Evolutionary conservation across 2,797 vertebrate genomes (phyloP), one percentile per base, ranked within the genome.

Genomic region (Sarcophilus harrisii): DNA sequence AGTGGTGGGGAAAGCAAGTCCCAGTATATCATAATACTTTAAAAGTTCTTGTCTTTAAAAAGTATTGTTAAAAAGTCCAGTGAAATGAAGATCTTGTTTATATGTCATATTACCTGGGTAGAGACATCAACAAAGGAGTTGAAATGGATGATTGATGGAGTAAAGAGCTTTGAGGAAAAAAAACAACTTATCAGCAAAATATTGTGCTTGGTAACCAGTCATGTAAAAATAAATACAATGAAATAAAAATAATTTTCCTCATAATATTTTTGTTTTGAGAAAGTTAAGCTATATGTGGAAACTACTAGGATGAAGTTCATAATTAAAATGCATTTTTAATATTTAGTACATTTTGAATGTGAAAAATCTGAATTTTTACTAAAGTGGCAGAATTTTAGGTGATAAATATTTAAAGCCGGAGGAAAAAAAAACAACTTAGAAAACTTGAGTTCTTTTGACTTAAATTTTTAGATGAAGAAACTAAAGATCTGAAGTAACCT

Each of bases 31-130:
- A 24, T 32, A 57, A 57, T 57, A 59, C 96, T 96, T 95, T 94
- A 49, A 59, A 27, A 92, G 93, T 28, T 62, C 94, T 95, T 96
- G n/a, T 93, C 92, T 93, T 55, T 55, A 55, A 3, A 90, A 16
- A 92, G 49, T 59, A 92, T 0, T 16, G n/a, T 55, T 55, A 55
- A 55, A 81, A 90, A 92, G 5, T 58, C 90, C 45, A 59, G 32
- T 95, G 94, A 21, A 95, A 95, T 21, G 89, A 58, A 89, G 54
- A 95, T 1, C 27, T 62, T 96, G 30, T 95, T 95, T 10, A 91
- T 27, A 14, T 0, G 0, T 91, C 92, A 16, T 62, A 90, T 38
- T 93, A 5, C 60, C 66, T 94, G 10, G 54, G 54, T 45, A 2
- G 87, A 57, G 45, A 2, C 45, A 29, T 0, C 94, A 11, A 91